Base-by-base conservation (phyloP, 2,797 vertebrate genomes). In the Cottoperca gobio region DNA sequence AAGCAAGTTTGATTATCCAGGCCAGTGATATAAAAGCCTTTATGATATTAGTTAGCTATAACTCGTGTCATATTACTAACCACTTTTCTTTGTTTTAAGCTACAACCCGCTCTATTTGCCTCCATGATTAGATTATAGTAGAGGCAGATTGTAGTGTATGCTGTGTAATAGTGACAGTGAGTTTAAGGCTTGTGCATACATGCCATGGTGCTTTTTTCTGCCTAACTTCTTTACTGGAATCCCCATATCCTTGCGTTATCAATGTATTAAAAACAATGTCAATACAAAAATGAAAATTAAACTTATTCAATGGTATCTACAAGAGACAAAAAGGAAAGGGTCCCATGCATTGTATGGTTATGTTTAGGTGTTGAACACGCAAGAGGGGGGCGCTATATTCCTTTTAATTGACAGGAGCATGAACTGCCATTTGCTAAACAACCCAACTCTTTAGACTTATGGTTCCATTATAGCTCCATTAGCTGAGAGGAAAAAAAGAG, bases 391-490 rank as follows among this genome's bases (percentile, higher is more conserved):
- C 31, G 10, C 45, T 53, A 45, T 45, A 78, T 70, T 73, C 42
- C 52, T 59, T 63, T 28, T 82, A 70, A 78, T 43, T 65, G 79
- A 81, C 64, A 66, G 66, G 71, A 75, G 70, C 76, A 49, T 55
- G 52, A 33, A 35, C 42, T 79, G 63, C 70, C 78, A 64, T 89
- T 82, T 79, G 62, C 75, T 74, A 73, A 86, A 86, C 63, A 85
- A 73, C 69, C 66, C 55, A 73, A 77, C 74, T 70, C 70, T 82
- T 50, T 1, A 70, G 64, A 82, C 81, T 83, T 75, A 76, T 73
- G 65, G 57, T 78, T 76, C 70, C 79, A 85, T 87, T 90, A 89
- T 78, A 70, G 58, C 62, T 75, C 84, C 79, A 90, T 90, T 90
- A 89, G 86, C 71, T 46, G 77, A 62, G 58, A 49, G 37, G 28